Evolutionary conservation across 2,888 invertebrate genomes (phyloP).

Genomic region (Clanis bilineata): DNA sequence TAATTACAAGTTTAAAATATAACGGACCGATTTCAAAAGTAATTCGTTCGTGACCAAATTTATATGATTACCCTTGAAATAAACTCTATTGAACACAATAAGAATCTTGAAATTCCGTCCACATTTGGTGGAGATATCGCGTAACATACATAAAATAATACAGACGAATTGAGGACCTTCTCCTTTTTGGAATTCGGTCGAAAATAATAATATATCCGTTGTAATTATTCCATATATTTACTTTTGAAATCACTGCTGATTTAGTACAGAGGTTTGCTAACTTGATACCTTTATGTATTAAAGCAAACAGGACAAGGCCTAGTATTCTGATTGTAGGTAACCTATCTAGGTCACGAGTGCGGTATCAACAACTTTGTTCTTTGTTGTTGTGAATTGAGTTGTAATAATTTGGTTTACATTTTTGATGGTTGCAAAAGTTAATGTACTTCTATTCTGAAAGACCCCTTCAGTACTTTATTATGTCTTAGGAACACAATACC

Average conservation of each 20-base stretch:
- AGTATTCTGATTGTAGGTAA: conserved; percentile 7
- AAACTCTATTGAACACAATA: no score
- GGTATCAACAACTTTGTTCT: background rate
- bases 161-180: no score
- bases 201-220: no score
- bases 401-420: background rate
- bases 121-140: no score
- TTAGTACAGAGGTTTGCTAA: background rate
- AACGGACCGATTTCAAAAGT: no score
- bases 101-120: no score
- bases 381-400: background rate
- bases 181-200: no score
- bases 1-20: no score
- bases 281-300: conserved; percentile 7
- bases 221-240: background rate
- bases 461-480: background rate
- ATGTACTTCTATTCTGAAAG: background rate
- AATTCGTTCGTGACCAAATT: no score
- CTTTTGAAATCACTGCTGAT: background rate
- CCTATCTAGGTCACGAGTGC: conserved; percentile 4
- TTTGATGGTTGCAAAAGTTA: background rate
- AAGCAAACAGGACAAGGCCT: conserved; percentile 7
- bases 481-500: background rate
- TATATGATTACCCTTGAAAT: no score
- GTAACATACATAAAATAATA: no score